phyloP scores from a whole-genome alignment of 2,797 vertebrate genomes.

The Cryptoprocta ferox region DNA sequence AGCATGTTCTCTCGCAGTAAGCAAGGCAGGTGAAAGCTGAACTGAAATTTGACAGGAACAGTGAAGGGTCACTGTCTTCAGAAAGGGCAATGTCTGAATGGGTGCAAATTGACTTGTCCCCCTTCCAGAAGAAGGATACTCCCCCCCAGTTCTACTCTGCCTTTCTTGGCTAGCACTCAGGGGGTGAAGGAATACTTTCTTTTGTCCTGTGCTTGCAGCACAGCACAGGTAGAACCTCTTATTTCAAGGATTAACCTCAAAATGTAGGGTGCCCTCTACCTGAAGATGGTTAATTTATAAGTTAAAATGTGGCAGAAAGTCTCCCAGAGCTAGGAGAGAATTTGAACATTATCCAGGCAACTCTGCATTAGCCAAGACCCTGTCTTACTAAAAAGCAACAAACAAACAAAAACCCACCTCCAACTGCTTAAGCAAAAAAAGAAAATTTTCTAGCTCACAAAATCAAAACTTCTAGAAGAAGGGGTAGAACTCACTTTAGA shows the following conservation, averaged over 20 bases:
- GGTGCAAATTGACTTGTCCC: background rate
- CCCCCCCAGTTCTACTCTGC: background rate
- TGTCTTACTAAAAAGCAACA: background rate
- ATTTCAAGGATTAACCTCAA: background rate
- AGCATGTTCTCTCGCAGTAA: background rate
- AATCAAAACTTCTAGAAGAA: slow-evolving; percentile 5
- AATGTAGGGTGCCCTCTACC: background rate
- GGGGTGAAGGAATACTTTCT: background rate
- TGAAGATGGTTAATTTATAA: background rate
- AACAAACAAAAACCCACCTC: background rate
- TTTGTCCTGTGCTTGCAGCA: background rate
- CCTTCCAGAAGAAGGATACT: background rate
- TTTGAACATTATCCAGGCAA: background rate
- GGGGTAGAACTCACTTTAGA: background rate
- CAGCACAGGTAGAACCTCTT: background rate
- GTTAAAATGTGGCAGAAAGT: background rate
- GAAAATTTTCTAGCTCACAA: background rate
- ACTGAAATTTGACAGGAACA: background rate
- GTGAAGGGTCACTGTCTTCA: background rate
- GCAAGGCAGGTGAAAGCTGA: background rate
- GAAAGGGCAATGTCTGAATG: background rate
- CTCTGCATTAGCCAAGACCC: background rate
- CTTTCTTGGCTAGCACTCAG: background rate
- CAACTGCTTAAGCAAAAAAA: background rate
- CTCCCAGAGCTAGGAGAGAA: slow-evolving; percentile 1